These are phyloP conservation scores for Bellardia pandia DNA, from an alignment of 2,888 invertebrate genomes.

Conservation along the genomic window DNA sequence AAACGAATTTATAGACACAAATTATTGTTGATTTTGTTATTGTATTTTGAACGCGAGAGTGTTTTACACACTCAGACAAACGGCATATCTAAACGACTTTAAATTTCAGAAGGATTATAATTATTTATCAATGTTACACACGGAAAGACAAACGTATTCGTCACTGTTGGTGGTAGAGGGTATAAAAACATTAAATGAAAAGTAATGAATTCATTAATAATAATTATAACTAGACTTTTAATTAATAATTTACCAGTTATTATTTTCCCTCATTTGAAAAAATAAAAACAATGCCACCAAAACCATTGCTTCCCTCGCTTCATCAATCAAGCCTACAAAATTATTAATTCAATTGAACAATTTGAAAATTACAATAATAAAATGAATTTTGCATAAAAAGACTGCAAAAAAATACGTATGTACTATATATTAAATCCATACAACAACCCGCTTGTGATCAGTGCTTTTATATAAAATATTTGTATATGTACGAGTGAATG, in stretches of 20 bases:
- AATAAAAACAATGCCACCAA: neutral
- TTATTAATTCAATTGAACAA: constrained; percentile 51
- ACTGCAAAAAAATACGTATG: neutral
- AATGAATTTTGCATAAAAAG: constrained; percentile 28
- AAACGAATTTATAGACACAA: too few relatives aligned
- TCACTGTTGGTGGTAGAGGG: too few relatives aligned
- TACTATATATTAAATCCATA: constrained; percentile 13
- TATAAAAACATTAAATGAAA: neutral
- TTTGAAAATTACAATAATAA: constrained; percentile 14
- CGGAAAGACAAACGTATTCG: too few relatives aligned
- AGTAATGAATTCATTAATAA: constrained; percentile 9
- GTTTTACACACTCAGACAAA: too few relatives aligned
- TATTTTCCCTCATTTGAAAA: neutral
- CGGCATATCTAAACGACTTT: too few relatives aligned
- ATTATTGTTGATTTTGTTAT: too few relatives aligned
- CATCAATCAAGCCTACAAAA: neutral
- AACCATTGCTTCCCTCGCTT: neutral
- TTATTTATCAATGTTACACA: too few relatives aligned
- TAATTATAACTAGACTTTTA: neutral
- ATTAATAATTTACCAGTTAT: neutral
- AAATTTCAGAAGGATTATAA: too few relatives aligned
- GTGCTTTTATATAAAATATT: neutral
- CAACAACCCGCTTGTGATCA: constrained; percentile 19
- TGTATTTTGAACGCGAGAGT: too few relatives aligned
- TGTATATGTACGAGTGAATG: neutral